Evolutionary conservation across 2,797 vertebrate genomes (phyloP).

Genomic region (Hyperoplus immaculatus): DNA sequence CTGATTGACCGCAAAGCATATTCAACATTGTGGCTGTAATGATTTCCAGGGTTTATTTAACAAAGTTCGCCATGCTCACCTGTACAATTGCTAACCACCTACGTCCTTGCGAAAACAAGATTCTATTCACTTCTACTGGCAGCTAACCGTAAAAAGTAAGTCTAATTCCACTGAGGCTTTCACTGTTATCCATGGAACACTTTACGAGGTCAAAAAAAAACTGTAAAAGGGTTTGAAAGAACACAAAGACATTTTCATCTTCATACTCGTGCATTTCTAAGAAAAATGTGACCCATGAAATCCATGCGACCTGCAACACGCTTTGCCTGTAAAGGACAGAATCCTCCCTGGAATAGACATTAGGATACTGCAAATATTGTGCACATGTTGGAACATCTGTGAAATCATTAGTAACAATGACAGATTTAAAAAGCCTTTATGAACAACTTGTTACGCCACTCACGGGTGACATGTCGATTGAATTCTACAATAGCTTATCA

Average conservation of each 20-base stretch:
- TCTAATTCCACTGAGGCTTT: neutral
- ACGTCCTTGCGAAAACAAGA: neutral
- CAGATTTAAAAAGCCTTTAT: neutral
- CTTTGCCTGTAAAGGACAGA: neutral
- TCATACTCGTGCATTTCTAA: neutral
- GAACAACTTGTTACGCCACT: neutral
- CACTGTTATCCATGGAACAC: neutral
- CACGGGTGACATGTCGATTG: neutral
- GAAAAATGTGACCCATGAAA: neutral
- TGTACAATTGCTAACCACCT: neutral
- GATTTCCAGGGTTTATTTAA: neutral
- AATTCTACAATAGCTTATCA: neutral
- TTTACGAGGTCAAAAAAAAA: neutral
- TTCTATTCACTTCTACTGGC: neutral
- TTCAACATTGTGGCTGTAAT: neutral
- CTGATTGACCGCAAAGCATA: neutral
- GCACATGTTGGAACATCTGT: neutral
- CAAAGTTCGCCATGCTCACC: neutral
- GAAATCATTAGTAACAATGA: neutral
- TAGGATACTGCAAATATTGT: neutral
- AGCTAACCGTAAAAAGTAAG: neutral
- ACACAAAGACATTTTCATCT: slow-evolving; percentile 1
- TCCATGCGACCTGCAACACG: neutral
- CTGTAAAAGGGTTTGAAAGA: too few relatives aligned
- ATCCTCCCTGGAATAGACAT: neutral